Base-by-base conservation (phyloP, 2,888 invertebrate genomes). In the Nemotelus nigrinus region DNA sequence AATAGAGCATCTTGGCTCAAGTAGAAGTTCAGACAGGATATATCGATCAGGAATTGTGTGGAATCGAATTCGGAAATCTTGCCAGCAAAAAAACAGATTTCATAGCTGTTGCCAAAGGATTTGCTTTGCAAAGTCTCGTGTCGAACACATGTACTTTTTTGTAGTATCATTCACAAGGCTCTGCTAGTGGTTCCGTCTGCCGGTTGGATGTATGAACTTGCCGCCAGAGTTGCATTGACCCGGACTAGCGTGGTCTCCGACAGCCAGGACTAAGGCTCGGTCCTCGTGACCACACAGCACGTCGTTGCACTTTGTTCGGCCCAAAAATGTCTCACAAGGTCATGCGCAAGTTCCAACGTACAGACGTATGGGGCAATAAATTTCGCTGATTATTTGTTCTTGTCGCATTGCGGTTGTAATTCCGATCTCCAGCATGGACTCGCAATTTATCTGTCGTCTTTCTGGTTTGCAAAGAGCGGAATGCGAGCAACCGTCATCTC, bases 361-460 rank as follows among this genome's bases (percentile, higher is more conserved):
- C 55, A 6, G 55, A 67, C 76, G 53, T 67, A 25, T 53, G 47
- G 68, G 68, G 68, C 76, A 57, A 77, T 77, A 77, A 77, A 77
- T 77, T 77, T 77, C 55, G 57, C 68, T 64, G 76, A 77, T 77
- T 77, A 77, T 77, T 77, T 77, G 76, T 67, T 57, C 76, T 65
- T 77, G 76, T 77, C 76, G 76, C 76, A 77, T 67, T 77, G 76
- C 76, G 76, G 76, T 77, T 77, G 76, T 77, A 77, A 68, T 77
- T 77, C 76, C 68, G 65, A 77, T 77, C 68, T 68, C 58, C 65
- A 25, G 48, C 57, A 55, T 76, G 64, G 75, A n/a, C 57, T 44
- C 44, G 47, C n/a, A 4, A 72, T 74, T 74, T 74, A 74, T 74
- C 74, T 63, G 74, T 74, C 74, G 50, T 74, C 63, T 74, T 60